phyloP scores from a whole-genome alignment of 92 coral and sea anemone genomes.

The Muricea muricata region DNA sequence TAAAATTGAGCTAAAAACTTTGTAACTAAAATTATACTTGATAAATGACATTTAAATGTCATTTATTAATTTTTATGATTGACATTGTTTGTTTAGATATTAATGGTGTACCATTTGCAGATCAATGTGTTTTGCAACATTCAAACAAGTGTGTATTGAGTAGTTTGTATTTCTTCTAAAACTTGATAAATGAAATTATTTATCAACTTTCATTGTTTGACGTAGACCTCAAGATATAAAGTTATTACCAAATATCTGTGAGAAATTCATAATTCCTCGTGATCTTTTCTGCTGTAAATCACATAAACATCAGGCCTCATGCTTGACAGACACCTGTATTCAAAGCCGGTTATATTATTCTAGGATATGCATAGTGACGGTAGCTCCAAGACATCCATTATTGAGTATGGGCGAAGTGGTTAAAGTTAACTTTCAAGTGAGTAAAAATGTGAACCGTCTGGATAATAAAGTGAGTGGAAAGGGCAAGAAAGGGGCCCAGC shows the following conservation, averaged over 20 bases:
- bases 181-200: background rate
- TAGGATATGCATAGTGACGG: conserved; percentile 92
- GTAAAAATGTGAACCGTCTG: conserved; percentile 82
- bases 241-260: background rate
- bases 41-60: no score
- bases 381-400: conserved; percentile 83
- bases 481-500: conserved; percentile 90
- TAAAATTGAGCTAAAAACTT: background rate
- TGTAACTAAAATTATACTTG: background rate
- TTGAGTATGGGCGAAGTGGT: conserved; percentile 65
- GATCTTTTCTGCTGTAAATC: no score
- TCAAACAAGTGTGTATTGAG: conserved; percentile 86
- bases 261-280: background rate
- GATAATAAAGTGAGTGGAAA: conserved; percentile 95
- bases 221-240: background rate
- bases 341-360: no score
- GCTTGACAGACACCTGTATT: no score
- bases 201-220: no score
- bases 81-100: conserved; percentile 67
- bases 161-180: background rate
- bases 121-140: conserved; percentile 93
- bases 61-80: background rate
- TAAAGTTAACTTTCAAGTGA: conserved; percentile 84
- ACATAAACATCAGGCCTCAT: no score
- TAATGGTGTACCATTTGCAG: conserved; percentile 73